These are phyloP conservation scores for Xiphophorus couchianus DNA, from an alignment of 2,113 vertebrate species.

Conservation along the genomic window DNA sequence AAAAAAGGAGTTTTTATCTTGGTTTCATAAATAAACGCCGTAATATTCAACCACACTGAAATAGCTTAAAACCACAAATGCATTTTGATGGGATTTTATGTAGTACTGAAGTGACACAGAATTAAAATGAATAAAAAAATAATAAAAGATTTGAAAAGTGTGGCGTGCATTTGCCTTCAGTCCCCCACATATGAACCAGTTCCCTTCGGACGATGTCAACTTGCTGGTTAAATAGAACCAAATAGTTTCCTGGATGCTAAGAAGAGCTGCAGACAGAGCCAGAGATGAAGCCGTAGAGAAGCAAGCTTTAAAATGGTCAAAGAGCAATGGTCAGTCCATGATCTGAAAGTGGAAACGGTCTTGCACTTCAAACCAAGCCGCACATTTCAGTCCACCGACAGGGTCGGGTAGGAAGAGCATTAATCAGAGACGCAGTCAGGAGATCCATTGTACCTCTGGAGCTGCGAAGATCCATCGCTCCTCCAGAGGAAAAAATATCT, in stretches of 20 bases:
- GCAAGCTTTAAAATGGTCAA: too few relatives aligned
- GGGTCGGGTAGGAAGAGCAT: too few relatives aligned
- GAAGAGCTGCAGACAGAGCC: not conserved
- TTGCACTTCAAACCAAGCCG: too few relatives aligned
- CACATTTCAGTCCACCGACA: too few relatives aligned
- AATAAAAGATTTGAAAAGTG: not conserved
- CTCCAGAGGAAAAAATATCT: not conserved
- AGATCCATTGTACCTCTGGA: too few relatives aligned
- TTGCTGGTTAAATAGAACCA: not conserved
- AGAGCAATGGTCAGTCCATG: too few relatives aligned
- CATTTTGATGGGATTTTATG: not conserved
- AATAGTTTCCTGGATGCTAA: not conserved
- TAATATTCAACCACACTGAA: too few relatives aligned
- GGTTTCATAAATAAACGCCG: not conserved
- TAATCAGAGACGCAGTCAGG: too few relatives aligned
- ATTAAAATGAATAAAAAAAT: not conserved
- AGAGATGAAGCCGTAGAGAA: not conserved
- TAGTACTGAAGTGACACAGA: not conserved
- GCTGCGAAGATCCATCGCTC: too few relatives aligned
- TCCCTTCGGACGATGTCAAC: not conserved
- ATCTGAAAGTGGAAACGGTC: too few relatives aligned
- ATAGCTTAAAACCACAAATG: not conserved
- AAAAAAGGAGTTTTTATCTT: not conserved
- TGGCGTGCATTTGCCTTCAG: not conserved
- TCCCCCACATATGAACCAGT: not conserved